Percentiles rank a stretch among this genome's conserved stretches.
These are phyloP conservation scores for Antedon mediterranea DNA, from an alignment of 53 echinoderm and acorn worm genomes.

Conservation along the genomic window DNA sequence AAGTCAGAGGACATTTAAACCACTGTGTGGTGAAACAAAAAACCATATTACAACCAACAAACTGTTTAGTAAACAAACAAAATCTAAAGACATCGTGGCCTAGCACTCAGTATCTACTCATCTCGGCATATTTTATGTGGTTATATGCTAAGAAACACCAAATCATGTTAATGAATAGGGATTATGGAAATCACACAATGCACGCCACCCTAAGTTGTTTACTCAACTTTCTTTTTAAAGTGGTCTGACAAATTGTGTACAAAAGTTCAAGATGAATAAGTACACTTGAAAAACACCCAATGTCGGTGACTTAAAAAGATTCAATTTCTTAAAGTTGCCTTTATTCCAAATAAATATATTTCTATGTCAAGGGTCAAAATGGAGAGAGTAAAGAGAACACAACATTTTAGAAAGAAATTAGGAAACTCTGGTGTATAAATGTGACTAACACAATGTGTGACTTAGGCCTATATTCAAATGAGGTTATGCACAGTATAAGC, in stretches of 20 bases:
- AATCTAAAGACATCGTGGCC: not conserved
- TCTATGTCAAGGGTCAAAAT: no score
- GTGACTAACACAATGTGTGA: no score
- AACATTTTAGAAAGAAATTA: no score
- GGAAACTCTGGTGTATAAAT: not conserved
- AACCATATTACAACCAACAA: not conserved
- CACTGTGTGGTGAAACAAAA: not conserved
- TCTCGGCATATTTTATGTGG: not conserved
- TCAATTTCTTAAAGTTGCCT: not conserved
- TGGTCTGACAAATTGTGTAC: not conserved
- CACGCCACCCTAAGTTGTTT: not conserved
- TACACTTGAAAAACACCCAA: not conserved
- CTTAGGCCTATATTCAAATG: no score
- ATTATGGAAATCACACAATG: not conserved
- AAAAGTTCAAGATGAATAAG: not conserved
- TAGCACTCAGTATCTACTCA: not conserved
- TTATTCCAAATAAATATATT: not conserved
- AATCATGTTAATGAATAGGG: not conserved
- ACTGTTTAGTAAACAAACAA: not conserved
- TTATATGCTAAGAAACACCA: not conserved
- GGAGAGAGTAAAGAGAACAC: no score
- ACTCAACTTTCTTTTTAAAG: not conserved
- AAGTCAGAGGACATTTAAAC: not conserved
- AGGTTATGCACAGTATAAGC: no score
- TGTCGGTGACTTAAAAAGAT: not conserved